Conservation (phyloP, 2,888 invertebrate species). For the Mythimna ferrago region DNA sequence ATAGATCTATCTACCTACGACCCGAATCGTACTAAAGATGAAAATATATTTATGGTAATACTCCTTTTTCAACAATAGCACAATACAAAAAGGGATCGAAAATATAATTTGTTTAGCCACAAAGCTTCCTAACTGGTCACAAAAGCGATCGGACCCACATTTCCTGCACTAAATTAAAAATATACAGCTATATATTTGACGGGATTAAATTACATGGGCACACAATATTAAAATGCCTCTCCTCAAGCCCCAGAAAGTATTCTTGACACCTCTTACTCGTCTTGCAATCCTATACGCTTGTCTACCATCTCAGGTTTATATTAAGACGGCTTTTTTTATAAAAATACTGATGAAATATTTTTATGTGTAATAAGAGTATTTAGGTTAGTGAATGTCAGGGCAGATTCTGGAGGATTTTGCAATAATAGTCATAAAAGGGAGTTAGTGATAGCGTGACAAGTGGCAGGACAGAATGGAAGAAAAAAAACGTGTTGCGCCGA, state of each 20-base stretch:
- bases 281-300: slow-evolving; percentile 57
- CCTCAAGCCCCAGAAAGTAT: slow-evolving; percentile 37
- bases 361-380: slow-evolving; percentile 34
- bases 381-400: neutral
- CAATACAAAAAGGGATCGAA: neutral
- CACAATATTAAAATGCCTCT: slow-evolving; percentile 44
- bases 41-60: neutral
- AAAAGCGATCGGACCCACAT: neutral
- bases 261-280: slow-evolving; percentile 34
- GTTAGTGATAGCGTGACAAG: too few species aligned
- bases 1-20: neutral
- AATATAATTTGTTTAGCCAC: neutral
- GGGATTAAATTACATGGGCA: slow-evolving; percentile 31
- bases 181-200: slow-evolving; percentile 6
- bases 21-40: neutral
- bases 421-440: neutral
- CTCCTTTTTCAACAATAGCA: neutral
- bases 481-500: too few species aligned
- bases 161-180: slow-evolving; percentile 25
- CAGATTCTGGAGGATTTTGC: slow-evolving; percentile 2
- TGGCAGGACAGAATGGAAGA: too few species aligned
- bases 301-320: slow-evolving; percentile 48
- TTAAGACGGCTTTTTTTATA: slow-evolving; percentile 36
- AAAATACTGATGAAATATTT: slow-evolving; percentile 30
- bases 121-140: slow-evolving; percentile 4